phyloP scores from a whole-genome alignment of 2,113 vertebrate species.

The Porphyrio hochstetteri region DNA sequence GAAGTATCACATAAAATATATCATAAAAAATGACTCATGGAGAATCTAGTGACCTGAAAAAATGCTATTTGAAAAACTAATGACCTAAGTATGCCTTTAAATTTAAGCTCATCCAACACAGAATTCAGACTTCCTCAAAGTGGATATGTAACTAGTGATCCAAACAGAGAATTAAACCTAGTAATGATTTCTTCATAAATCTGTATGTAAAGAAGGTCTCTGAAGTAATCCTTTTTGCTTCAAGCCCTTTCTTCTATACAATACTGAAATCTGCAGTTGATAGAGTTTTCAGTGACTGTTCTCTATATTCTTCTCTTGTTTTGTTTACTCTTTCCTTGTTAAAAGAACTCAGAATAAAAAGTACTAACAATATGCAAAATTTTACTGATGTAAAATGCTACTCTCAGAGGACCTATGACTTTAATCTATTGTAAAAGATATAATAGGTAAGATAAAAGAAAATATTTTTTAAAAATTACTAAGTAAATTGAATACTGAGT shows the following conservation, averaged over 20 bases:
- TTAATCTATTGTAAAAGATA: not conserved
- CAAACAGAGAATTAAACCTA: conserved; percentile 55
- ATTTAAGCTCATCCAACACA: conserved; percentile 24
- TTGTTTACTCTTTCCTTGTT: not conserved
- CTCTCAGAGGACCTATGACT: not conserved
- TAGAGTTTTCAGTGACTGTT: not conserved
- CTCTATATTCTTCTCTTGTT: not conserved
- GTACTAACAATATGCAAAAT: not conserved
- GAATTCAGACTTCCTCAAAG: conserved; percentile 2
- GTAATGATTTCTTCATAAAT: conserved; percentile 1
- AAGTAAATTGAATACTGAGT: no score
- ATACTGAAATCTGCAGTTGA: not conserved
- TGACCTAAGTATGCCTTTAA: conserved; percentile 49
- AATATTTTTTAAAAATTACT: no score
- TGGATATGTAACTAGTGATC: conserved; percentile 35
- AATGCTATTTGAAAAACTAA: conserved; percentile 62
- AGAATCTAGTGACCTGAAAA: conserved; percentile 66
- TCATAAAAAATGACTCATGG: conserved; percentile 13
- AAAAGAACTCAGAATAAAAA: not conserved
- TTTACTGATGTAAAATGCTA: not conserved
- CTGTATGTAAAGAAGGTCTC: not conserved
- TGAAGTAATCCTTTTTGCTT: not conserved
- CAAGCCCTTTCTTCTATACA: not conserved
- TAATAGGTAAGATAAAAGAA: not conserved
- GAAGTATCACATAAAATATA: conserved; percentile 43